Evolutionary conservation across 2,113 vertebrate species (phyloP).

Genomic region (Oostethus manadensis): DNA sequence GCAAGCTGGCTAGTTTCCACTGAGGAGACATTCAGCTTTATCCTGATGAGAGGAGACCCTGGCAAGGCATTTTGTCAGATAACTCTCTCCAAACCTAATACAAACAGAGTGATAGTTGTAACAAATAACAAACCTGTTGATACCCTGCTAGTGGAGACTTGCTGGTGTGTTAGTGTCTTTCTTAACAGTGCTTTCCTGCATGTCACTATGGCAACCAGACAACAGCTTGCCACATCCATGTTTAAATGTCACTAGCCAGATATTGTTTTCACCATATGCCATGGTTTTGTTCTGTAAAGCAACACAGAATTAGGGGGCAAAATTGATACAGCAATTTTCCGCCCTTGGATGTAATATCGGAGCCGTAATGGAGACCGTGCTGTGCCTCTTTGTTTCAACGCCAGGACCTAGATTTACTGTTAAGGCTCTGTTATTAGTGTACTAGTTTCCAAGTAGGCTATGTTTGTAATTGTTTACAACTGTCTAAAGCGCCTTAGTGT

Average conservation of each 20-base stretch:
- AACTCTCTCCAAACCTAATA: neutral
- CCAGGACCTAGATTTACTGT: no score
- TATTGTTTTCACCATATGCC: neutral
- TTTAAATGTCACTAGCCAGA: no score
- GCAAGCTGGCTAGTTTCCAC: neutral
- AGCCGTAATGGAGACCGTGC: no score
- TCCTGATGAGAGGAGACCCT: neutral
- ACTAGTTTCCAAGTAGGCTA: no score
- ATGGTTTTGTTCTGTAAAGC: no score
- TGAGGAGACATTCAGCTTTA: neutral
- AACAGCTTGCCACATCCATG: neutral
- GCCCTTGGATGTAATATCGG: no score
- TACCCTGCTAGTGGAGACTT: neutral
- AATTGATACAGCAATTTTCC: no score
- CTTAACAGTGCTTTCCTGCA: constrained; percentile 1
- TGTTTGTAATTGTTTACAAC: no score
- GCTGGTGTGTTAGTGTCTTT: constrained; percentile 1
- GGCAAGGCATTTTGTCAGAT: neutral
- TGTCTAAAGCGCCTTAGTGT: no score
- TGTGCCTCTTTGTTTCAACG: no score
- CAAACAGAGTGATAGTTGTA: neutral
- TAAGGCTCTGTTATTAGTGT: no score
- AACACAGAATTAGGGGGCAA: no score
- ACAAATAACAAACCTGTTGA: neutral
- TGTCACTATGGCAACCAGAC: constrained; percentile 19